These are phyloP conservation scores for Odontesthes bonariensis DNA, from an alignment of 2,113 vertebrate genomes.

Conservation along the genomic window DNA sequence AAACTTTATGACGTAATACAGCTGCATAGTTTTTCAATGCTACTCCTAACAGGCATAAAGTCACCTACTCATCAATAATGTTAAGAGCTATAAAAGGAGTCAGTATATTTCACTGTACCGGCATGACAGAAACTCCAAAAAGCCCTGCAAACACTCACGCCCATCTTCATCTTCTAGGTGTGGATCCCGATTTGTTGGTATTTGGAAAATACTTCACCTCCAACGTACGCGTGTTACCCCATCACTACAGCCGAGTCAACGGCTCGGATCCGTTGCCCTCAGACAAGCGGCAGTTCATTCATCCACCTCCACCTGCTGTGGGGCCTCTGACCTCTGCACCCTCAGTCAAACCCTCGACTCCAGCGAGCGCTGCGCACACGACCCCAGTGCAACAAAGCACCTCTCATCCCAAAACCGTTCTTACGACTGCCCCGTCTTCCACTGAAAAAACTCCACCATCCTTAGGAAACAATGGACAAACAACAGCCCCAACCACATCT, in stretches of 20 bases:
- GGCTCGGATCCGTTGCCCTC: constrained; percentile 76
- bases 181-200: constrained; percentile 93
- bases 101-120: background rate
- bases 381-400: background rate
- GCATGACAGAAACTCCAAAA: background rate
- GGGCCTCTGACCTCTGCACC: constrained; percentile 53
- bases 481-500: background rate
- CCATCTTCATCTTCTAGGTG: constrained; percentile 75
- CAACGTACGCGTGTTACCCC: constrained; percentile 77
- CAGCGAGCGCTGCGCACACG: background rate
- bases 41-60: too few species aligned
- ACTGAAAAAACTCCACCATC: constrained; percentile 2
- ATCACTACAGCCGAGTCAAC: constrained; percentile 76
- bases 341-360: constrained; percentile 17
- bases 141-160: too few species aligned
- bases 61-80: background rate
- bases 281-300: constrained; percentile 82
- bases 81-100: background rate
- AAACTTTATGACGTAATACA: too few species aligned
- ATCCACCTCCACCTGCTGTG: constrained; percentile 57
- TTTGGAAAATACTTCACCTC: constrained; percentile 87
- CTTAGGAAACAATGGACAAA: constrained; percentile 9
- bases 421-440: constrained; percentile 5
- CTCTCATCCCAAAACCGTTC: background rate
- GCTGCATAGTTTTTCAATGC: too few species aligned